phyloP scores from a whole-genome alignment of 1,140 invertebrate genomes.

The Olivierus martensii region DNA sequence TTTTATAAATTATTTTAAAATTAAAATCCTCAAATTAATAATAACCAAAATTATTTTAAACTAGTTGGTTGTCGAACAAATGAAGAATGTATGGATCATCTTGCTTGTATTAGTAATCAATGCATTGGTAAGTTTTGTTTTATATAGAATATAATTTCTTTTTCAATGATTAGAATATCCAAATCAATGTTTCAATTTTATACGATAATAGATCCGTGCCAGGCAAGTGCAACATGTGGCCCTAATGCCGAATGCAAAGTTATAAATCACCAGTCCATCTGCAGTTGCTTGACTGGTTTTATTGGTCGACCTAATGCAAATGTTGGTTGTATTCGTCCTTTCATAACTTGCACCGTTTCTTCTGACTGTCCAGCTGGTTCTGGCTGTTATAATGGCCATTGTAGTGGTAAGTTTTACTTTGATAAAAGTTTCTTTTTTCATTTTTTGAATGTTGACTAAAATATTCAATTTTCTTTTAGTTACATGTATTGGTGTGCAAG shows the following conservation, averaged over 20 bases:
- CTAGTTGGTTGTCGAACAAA: conserved; percentile 57
- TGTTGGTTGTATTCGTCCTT: conserved; percentile 59
- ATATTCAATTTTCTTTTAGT: neutral
- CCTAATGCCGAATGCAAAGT: conserved; percentile 60
- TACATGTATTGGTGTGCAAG: conserved; percentile 26
- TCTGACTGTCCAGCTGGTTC: conserved; percentile 57
- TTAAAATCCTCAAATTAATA: neutral
- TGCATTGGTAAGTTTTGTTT: conserved; percentile 46
- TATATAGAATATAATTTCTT: no score
- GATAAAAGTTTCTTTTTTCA: no score
- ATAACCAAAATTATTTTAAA: conserved; percentile 15
- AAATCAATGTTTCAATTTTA: no score
- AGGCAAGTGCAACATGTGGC: conserved; percentile 38
- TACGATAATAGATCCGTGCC: no score
- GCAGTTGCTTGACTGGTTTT: conserved; percentile 49
- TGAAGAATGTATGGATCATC: conserved; percentile 50
- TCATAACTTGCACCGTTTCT: conserved; percentile 50
- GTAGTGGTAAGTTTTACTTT: conserved; percentile 48
- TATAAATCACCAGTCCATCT: conserved; percentile 52
- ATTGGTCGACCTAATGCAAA: conserved; percentile 47
- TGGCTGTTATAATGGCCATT: conserved; percentile 65
- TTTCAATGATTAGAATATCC: no score
- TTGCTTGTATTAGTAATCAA: conserved; percentile 66
- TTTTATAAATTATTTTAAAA: no score
- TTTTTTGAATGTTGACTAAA: no score